Evolutionary conservation across 2,797 vertebrate genomes (phyloP).

Genomic region (Centropyge bicolor): DNA sequence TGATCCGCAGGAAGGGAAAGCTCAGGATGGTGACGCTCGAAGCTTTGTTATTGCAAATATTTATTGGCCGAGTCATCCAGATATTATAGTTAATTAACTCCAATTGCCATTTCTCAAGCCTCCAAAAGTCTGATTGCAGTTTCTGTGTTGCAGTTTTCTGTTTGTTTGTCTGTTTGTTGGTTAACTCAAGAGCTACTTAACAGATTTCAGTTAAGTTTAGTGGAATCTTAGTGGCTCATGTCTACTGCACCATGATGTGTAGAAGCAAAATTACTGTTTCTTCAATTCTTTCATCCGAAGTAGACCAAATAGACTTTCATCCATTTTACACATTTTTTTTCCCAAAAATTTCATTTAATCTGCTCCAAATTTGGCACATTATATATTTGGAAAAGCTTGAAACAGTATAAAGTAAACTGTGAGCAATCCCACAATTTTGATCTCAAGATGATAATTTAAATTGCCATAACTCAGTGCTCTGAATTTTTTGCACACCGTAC

Average conservation of each 20-base stretch:
- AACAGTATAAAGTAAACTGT: no score
- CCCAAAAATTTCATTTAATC: neutral
- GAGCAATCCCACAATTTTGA: neutral
- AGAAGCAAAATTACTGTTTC: neutral
- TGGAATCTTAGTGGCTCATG: neutral
- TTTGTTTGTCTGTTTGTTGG: neutral
- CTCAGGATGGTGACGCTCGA: conserved; percentile 27
- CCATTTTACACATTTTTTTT: neutral
- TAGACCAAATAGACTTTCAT: neutral
- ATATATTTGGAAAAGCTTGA: neutral
- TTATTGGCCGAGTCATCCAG: conserved; percentile 28
- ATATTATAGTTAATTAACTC: conserved; percentile 14
- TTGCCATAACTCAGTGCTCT: neutral
- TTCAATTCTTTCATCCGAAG: neutral
- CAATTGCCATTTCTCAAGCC: conserved; percentile 13
- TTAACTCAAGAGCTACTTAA: neutral
- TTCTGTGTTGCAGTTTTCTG: neutral
- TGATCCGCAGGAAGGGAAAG: conserved; percentile 49
- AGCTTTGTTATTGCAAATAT: conserved; percentile 40
- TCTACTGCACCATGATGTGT: neutral
- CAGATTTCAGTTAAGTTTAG: neutral
- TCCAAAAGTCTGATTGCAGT: conserved; percentile 2
- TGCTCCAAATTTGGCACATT: neutral
- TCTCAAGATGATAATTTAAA: neutral
- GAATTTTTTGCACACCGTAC: neutral